Evolutionary conservation across 1,140 invertebrate genomes (phyloP).

Genomic region (Choristoneura fumiferana): DNA sequence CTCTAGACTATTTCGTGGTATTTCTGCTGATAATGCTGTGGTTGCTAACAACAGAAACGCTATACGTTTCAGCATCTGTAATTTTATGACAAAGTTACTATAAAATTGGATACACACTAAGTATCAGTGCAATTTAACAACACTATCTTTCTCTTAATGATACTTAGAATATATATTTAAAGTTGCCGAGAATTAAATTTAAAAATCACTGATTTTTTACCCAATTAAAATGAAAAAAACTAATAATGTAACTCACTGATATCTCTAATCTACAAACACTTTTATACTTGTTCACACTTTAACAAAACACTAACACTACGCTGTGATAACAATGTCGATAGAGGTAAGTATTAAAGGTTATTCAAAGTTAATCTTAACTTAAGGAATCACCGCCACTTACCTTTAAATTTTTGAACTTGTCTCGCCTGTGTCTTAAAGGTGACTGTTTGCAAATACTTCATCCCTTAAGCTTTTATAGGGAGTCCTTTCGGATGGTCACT

Average conservation of each 20-base stretch:
- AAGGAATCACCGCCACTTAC: constrained; percentile 32
- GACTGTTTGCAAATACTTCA: constrained; percentile 36
- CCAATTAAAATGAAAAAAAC: no score
- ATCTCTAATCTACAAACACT: constrained; percentile 1
- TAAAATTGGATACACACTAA: no score
- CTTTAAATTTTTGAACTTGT: constrained; percentile 27
- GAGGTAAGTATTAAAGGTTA: no score
- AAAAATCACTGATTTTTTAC: no score
- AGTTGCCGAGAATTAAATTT: no score
- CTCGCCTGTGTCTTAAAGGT: constrained; percentile 27
- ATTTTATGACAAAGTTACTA: no score
- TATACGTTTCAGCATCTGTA: constrained; percentile 54
- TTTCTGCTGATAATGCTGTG: constrained; percentile 46
- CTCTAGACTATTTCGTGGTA: constrained; percentile 38
- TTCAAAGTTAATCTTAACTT: background rate
- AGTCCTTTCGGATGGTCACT: constrained; percentile 24
- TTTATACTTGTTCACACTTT: background rate
- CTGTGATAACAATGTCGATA: no score
- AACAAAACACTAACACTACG: background rate
- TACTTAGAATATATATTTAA: no score
- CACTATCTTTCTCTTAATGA: no score
- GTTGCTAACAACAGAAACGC: constrained; percentile 29
- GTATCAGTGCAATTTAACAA: no score
- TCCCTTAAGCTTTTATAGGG: constrained; percentile 45
- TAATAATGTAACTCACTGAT: no score